A percentile compares a stretch with the other conserved stretches of the same genome.
These are phyloP conservation scores for Momotus momota DNA, from an alignment of 2,797 vertebrate species.

Conservation along the genomic window DNA sequence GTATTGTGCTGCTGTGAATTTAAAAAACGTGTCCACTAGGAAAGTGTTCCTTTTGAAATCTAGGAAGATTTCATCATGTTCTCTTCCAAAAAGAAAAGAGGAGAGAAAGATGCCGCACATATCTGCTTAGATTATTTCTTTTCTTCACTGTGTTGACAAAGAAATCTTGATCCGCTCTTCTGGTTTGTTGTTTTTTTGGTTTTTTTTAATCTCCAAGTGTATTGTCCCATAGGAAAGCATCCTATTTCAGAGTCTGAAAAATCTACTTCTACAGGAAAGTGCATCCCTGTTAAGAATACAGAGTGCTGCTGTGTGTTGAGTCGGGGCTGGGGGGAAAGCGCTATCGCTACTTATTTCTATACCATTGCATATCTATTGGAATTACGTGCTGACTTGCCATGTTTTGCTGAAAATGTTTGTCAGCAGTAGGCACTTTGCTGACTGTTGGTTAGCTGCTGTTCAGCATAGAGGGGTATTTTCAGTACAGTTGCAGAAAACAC, in stretches of 20 bases:
- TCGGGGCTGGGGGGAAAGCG: not conserved
- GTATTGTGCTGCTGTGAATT: not conserved
- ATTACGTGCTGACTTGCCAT: not conserved
- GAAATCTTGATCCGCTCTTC: not conserved
- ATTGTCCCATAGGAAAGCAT: not conserved
- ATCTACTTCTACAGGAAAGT: not conserved
- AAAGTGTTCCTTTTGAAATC: not conserved
- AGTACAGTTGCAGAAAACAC: not conserved
- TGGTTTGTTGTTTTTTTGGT: not conserved
- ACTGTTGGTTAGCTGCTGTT: accelerated
- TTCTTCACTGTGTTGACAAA: not conserved
- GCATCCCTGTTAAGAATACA: not conserved
- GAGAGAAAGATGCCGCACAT: not conserved
- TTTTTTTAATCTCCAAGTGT: not conserved
- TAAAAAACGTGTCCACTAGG: not conserved
- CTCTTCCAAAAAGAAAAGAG: not conserved
- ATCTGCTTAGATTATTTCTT: not conserved
- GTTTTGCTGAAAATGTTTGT: not conserved
- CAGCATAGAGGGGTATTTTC: not conserved
- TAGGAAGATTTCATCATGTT: not conserved
- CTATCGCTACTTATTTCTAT: not conserved
- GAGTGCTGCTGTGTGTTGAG: not conserved
- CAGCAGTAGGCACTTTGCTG: not conserved
- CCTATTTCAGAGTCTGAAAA: not conserved
- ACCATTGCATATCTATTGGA: not conserved